These are phyloP conservation scores for Apoderus coryli DNA, from an alignment of 2,888 invertebrate genomes.

Conservation along the genomic window DNA sequence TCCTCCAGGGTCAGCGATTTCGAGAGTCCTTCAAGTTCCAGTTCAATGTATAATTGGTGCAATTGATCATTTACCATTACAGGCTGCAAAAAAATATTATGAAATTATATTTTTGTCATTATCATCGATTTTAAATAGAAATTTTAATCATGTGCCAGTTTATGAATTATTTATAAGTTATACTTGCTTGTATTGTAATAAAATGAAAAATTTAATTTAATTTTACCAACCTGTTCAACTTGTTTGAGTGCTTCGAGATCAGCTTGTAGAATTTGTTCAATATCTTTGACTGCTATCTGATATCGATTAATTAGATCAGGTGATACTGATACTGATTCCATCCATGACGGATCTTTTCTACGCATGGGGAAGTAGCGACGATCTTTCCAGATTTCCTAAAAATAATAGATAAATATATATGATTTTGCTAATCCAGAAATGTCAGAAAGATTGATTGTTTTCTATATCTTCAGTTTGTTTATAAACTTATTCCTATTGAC, in stretches of 20 bases:
- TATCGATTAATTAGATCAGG: constrained; percentile 56
- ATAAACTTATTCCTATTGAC: no score
- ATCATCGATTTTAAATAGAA: background rate
- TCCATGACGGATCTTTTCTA: constrained; percentile 49
- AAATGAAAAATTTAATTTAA: constrained; percentile 7
- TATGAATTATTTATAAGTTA: no score
- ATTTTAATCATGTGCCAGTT: no score
- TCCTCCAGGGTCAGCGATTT: constrained; percentile 47
- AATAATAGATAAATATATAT: constrained; percentile 6
- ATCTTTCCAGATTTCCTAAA: constrained; percentile 28
- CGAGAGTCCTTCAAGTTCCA: constrained; percentile 47
- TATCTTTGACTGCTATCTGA: constrained; percentile 40
- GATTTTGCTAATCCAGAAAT: no score
- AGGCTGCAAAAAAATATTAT: constrained; percentile 35
- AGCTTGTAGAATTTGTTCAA: constrained; percentile 45
- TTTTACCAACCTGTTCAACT: constrained; percentile 38
- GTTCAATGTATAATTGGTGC: constrained; percentile 50
- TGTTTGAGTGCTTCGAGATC: constrained; percentile 42
- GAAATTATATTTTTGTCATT: background rate
- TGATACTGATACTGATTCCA: constrained; percentile 48
- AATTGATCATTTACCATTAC: constrained; percentile 57
- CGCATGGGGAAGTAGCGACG: constrained; percentile 33
- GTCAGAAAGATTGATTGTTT: no score
- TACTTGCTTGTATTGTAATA: background rate
- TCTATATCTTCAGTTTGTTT: no score